These are phyloP conservation scores for Diaprepes abbreviatus DNA, from an alignment of 2,888 invertebrate species.

Conservation along the genomic window DNA sequence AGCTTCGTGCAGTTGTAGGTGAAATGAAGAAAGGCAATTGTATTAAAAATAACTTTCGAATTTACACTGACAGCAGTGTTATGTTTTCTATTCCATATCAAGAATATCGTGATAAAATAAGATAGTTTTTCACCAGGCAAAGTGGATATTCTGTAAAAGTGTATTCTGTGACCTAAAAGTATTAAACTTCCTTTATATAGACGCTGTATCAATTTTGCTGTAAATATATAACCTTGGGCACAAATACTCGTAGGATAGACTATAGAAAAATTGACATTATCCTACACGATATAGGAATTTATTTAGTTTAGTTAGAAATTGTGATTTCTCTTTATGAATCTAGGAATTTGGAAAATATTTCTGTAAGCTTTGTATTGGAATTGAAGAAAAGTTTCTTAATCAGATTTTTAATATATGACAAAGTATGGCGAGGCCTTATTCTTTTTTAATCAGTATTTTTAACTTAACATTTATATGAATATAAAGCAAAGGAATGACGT, in stretches of 20 bases:
- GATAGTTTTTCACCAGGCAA: too few relatives aligned
- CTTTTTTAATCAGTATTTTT: not conserved
- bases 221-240: constrained; percentile 15
- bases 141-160: not conserved
- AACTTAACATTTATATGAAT: too few relatives aligned
- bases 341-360: not conserved
- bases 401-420: not conserved
- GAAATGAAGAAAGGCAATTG: too few relatives aligned
- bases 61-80: too few relatives aligned
- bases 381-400: not conserved
- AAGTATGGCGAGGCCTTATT: constrained; percentile 21
- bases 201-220: not conserved
- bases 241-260: constrained; percentile 4
- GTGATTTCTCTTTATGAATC: not conserved
- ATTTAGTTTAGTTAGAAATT: constrained; percentile 4
- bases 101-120: too few relatives aligned
- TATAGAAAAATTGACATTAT: not conserved
- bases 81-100: too few relatives aligned
- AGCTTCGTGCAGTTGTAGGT: too few relatives aligned
- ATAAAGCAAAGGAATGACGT: too few relatives aligned
- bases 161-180: not conserved
- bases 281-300: not conserved
- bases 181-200: not conserved
- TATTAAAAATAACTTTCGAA: too few relatives aligned
- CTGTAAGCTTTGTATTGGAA: constrained; percentile 3